Base-by-base conservation (phyloP, 2,797 vertebrate species). In the Etheostoma nigrum region DNA sequence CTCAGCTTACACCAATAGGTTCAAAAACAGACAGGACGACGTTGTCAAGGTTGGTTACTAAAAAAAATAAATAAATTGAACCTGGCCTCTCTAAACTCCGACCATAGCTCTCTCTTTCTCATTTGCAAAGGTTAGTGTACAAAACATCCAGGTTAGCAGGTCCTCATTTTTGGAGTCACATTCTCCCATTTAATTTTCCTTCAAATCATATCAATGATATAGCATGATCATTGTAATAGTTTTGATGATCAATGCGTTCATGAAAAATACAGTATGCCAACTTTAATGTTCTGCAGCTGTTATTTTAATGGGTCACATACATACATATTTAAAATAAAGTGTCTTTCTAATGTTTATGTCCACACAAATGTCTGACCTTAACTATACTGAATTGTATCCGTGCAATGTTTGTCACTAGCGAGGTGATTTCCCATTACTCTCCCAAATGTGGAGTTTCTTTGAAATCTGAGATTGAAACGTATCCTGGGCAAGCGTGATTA, bases 41-140 rank as follows among this genome's bases (percentile, higher is more conserved):
- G 80, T 78, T 14, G 92, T 97, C 59, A 99, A 98, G 96, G 98
- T 98, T 87, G 75, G 95, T 90, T 18, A 42, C 67, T 44, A 11
- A 75, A 72, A 23, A 1, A 23, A 23, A 23, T 23, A 23, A 23
- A 23, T 23, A 23, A 23, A 23, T 1, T 23, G 21, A 23, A 23
- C 27, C 23, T 21, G 21, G 21, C 14, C 16, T 64, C 8, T 64
- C 11, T 49, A 21, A 59, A 40, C 15, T 47, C 33, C 5, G 13
- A 11, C 2, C 14, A 4, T 69, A 10, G 27, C 44, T 45, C 4
- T 45, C 1, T 57, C 19, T 30, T 9, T 12, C 12, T 57, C 25
- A 57, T 57, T n/a, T 12, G 19, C 57, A 59, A 61, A 52, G 14
- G 21, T 1, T 33, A 71, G 21, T 52, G 21, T 52, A 42, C 47